Base-by-base conservation (phyloP, 2,113 vertebrate genomes). In the Toxotes chatareus region DNA sequence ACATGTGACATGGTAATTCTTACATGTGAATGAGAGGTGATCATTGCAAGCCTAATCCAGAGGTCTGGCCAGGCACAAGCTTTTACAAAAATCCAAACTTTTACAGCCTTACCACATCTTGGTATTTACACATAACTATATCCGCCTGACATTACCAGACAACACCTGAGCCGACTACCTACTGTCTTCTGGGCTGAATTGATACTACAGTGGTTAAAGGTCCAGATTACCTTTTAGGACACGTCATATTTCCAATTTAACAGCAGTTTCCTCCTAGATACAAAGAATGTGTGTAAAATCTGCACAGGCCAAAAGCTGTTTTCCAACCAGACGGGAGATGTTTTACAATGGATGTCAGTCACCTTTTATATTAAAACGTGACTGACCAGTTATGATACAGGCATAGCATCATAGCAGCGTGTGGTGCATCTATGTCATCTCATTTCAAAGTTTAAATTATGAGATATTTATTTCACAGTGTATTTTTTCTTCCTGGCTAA, bases 21-120 rank as follows among this genome's bases (percentile, higher is more conserved):
- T 64, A 46, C 31, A 72, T 42, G 67, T 4, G 11, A 76, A 51
- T 34, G 69, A 76, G 64, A 82, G 67, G 80, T 95, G 95, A 95
- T 93, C 96, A 96, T 97, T 97, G 96, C 96, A 97, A 97, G 96
- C 94, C 95, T 96, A 96, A 97, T 94, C 94, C 73, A 90, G 60
- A 80, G 40, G 55, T 86, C 65, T 85, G 47, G 62, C 73, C 51
- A 76, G 68, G 53, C 62, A 73, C 40, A 78, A 79, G 47, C 61
- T 76, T 67, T 80, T 44, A 1, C 13, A 47, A 78, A n/a, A 59
- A 21, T 27, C 36, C 19, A 27, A 36, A n/a, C 65, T 23, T 68
- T 59, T 17, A 76, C 59, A 73, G 68, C 23, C 67, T 56, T 65
- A 93, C 92, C 89, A 19, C 73, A 86, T 93, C 89, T 61, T 21